Base-by-base conservation (phyloP, 2,797 vertebrate genomes). In the Decapterus maruadsi region DNA sequence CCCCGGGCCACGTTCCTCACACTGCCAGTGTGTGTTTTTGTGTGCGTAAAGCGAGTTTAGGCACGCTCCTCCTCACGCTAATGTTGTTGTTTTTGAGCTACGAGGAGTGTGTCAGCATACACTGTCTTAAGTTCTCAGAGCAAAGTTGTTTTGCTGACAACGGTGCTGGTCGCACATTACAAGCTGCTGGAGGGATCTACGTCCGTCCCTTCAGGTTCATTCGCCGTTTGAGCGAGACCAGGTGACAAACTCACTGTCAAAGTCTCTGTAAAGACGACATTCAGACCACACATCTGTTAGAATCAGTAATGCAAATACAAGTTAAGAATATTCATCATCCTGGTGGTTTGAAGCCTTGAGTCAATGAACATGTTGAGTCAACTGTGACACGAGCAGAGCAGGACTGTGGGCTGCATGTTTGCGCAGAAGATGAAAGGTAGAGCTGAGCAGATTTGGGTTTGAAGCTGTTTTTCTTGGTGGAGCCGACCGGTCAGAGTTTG, bases 1-100 rank as follows among this genome's bases (percentile, higher is more conserved):
- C 85, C 83, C 79, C n/a, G 0, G 79, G 87, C 55, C 64, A 79
- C 13, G 57, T 75, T 85, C 79, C 59, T 89, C 61, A 80, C 58
- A 55, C 55, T 40, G 34, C 56, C 26, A 26, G 36, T 38, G 7
- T 54, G 58, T 40, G 50, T 36, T 43, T 66, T 50, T 77, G 72
- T 68, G 57, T 59, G 45, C 17, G 62, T 68, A 43, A 55, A 80
- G 45, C 84, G 5, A 67, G 87, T 85, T 70, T 6, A 66, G 82
- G 48, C 67, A 48, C 65, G 63, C 72, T 71, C 20, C 16, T 66
- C 66, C 59, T 57, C 48, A 31, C 34, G 69, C 58, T 68, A 13
- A 56, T 74, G 58, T 43, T 81, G 73, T 71, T 86, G 70, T 81
- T 80, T 75, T 81, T 31, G 26, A 72, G 60, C 45, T 29, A n/a